Evolutionary conservation across 37 sponge, comb jelly and placozoan species (phyloP), one percentile per base, ranked within the genome.

Genomic region (Hormiphora californensis): DNA sequence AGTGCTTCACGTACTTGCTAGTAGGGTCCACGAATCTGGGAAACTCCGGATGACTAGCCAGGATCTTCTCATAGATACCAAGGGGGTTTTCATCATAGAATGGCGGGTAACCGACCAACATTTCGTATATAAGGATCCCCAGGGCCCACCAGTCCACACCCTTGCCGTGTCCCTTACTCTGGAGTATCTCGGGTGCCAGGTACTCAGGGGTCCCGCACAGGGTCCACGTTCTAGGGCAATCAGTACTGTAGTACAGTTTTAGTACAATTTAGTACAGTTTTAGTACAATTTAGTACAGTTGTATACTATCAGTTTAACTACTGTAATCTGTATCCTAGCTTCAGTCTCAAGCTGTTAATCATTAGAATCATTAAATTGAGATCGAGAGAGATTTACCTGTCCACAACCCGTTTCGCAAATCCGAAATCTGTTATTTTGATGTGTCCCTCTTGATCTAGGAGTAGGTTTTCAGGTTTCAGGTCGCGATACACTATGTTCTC

Each of bases 111-210:
- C 96, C 96, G n/a, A 93, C 91, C 11, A 95, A 90, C 96, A 95
- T 95, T 78, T 95, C 96, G 40, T 90, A 95, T 37, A 93, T 92
- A 17, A 95, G 93, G 36, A 95, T 92, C 1, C 96, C 96, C 5
- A 95, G 89, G 11, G 96, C 96, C 96, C 96, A 95, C 96, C 96
- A 95, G 87, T 95, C 96, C 67, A 93, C 96, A 32, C 89, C 93
- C 69, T 91, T 93, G 8, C 93, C 93, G 62, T 95, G 96, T 22
- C 96, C 96, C 46, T 91, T 78, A 36, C 93, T 94, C 88, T 95
- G 96, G 41, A 95, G 93, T 78, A 95, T 95, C 90, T 95, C 96
- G 30, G 96, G 96, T 25, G 96, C 96, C 41, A 95, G 89, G 54
- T 95, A 95, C 86, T 95, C 96, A 19, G 96, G 96, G 0, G 96